A percentile compares a stretch with the other conserved stretches of the same genome.
Evolutionary conservation across 2,888 invertebrate genomes (phyloP).

Genomic region (Globia sparganii): DNA sequence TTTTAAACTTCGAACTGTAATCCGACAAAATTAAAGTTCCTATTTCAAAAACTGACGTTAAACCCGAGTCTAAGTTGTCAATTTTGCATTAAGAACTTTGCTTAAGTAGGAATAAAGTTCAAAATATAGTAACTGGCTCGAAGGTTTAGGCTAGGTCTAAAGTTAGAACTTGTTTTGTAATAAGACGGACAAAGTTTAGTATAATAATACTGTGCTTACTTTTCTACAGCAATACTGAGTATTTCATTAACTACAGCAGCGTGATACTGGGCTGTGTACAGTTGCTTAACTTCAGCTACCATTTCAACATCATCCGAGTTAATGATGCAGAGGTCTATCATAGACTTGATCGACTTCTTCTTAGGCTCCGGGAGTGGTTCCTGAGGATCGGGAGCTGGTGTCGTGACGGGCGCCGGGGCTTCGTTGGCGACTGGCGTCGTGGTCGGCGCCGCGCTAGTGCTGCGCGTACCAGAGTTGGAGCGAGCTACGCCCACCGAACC

Average conservation of each 20-base stretch:
- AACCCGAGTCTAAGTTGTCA: too few relatives aligned
- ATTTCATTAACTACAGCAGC: constrained; percentile 83
- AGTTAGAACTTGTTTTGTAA: too few relatives aligned
- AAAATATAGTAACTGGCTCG: too few relatives aligned
- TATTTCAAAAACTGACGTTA: too few relatives aligned
- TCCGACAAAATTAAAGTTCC: too few relatives aligned
- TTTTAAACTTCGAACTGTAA: too few relatives aligned
- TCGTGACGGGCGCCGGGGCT: constrained; percentile 60
- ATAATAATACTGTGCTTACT: constrained; percentile 71
- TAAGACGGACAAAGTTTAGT: not conserved
- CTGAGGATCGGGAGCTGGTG: constrained; percentile 69
- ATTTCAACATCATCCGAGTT: constrained; percentile 81
- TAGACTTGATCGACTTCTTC: constrained; percentile 79
- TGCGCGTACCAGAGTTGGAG: constrained; percentile 79
- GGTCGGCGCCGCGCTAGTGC: constrained; percentile 70
- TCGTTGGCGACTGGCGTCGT: constrained; percentile 65
- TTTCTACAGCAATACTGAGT: constrained; percentile 82
- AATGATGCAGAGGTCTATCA: constrained; percentile 79
- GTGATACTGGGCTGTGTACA: constrained; percentile 79
- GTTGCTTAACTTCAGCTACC: constrained; percentile 77
- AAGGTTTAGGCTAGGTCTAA: too few relatives aligned
- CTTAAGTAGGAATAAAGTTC: too few relatives aligned
- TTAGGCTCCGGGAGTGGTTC: constrained; percentile 80
- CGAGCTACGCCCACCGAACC: constrained; percentile 80
- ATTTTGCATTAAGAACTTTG: too few relatives aligned